These are phyloP conservation scores for Yponomeuta malinellus DNA, from an alignment of 2,888 invertebrate species.

Conservation along the genomic window DNA sequence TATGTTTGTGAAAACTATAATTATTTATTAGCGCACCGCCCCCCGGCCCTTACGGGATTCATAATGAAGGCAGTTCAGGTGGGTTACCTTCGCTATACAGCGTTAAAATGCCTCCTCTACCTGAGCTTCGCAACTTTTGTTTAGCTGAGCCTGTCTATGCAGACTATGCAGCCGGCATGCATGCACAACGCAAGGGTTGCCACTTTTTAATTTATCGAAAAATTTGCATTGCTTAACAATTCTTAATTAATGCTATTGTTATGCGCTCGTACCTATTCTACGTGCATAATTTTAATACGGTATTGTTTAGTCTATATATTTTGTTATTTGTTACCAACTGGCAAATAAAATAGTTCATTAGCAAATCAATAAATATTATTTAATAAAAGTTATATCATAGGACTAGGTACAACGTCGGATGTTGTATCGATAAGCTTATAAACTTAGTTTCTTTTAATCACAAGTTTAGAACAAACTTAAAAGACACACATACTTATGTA, in stretches of 20 bases:
- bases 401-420: too few species aligned
- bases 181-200: slow-evolving; percentile 54
- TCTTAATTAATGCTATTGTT: slow-evolving; percentile 10
- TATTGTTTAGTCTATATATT: background rate
- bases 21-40: too few species aligned
- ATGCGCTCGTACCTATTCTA: background rate
- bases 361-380: too few species aligned
- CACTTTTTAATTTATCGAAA: slow-evolving; percentile 24
- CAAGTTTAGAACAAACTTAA: background rate
- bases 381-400: too few species aligned
- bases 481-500: background rate
- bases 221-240: slow-evolving; percentile 14
- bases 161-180: slow-evolving; percentile 63
- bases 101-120: slow-evolving; percentile 37
- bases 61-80: background rate
- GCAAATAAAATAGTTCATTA: too few species aligned
- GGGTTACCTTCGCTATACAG: slow-evolving; percentile 5
- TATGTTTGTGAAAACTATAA: too few species aligned
- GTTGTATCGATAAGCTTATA: too few species aligned
- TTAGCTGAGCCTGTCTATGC: slow-evolving; percentile 49
- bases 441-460: too few species aligned
- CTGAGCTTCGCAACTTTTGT: slow-evolving; percentile 68
- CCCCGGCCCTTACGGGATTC: background rate
- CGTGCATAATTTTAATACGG: background rate
- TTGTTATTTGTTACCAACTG: background rate